A percentile compares a stretch with the other conserved stretches of the same genome.
These are phyloP conservation scores for Camponotus floridanus DNA, from an alignment of 1,140 invertebrate species.

Conservation along the genomic window DNA sequence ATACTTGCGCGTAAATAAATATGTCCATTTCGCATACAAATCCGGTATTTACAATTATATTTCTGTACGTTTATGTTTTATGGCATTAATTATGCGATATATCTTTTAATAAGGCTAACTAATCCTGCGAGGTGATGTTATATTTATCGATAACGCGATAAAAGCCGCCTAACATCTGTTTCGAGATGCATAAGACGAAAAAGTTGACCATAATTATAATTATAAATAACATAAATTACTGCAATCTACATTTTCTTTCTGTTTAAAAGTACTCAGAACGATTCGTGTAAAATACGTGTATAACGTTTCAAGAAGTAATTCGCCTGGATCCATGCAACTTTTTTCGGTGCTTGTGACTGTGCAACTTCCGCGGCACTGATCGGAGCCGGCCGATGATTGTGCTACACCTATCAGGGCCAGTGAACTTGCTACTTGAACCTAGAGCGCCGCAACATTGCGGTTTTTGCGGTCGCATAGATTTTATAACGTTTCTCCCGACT, in stretches of 20 bases:
- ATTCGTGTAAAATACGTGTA: conserved; percentile 13
- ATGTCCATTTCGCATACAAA: conserved; percentile 7
- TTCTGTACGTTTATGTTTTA: conserved; percentile 22
- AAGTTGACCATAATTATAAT: too few relatives aligned
- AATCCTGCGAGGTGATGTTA: neutral
- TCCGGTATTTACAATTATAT: conserved; percentile 41
- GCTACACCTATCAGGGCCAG: conserved; percentile 74
- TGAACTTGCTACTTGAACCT: conserved; percentile 81
- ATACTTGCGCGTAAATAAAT: conserved; percentile 61
- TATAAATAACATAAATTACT: neutral
- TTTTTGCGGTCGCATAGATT: conserved; percentile 79
- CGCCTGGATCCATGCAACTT: conserved; percentile 33
- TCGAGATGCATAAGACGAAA: neutral
- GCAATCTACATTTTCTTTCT: conserved; percentile 2
- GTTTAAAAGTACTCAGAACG: neutral
- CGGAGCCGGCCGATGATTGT: neutral
- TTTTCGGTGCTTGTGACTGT: conserved; percentile 24
- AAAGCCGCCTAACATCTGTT: conserved; percentile 9
- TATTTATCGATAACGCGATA: conserved; percentile 40
- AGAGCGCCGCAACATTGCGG: conserved; percentile 70
- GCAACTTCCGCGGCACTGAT: conserved; percentile 28
- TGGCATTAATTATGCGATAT: neutral
- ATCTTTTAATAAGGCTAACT: conserved; percentile 16
- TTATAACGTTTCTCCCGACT: conserved; percentile 75
- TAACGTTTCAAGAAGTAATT: conserved; percentile 6